Percentiles rank a stretch among this genome's conserved stretches.
Conservation (phyloP, 2,888 invertebrate genomes). For the Cotesia congregata region DNA sequence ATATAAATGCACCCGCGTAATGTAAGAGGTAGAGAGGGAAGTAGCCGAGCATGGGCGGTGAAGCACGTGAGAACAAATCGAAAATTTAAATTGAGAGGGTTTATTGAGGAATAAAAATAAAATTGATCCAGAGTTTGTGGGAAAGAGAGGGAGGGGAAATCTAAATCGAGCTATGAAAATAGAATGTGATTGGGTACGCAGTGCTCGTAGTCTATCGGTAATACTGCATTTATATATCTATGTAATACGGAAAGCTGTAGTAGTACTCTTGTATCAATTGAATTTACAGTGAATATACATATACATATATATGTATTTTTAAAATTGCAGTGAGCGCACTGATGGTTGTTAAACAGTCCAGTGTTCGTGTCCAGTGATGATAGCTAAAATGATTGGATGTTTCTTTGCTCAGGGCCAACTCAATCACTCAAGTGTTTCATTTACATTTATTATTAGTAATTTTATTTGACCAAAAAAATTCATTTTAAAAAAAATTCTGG, state of each 20-base stretch:
- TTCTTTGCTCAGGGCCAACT: slow-evolving; percentile 3
- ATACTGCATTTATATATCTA: not conserved
- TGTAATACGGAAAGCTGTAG: not conserved
- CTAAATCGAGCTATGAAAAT: slow-evolving; percentile 34
- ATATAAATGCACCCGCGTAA: not conserved
- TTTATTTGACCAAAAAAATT: too few species aligned
- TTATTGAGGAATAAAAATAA: not conserved
- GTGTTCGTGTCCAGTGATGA: slow-evolving; percentile 19
- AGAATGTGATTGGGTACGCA: slow-evolving; percentile 35
- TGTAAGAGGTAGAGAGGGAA: not conserved
- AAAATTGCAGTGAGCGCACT: slow-evolving; percentile 4
- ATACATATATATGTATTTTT: not conserved
- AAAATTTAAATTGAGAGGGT: slow-evolving; percentile 15
- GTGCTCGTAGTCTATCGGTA: not conserved
- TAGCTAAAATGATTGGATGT: slow-evolving; percentile 29
- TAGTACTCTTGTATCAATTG: slow-evolving; percentile 11
- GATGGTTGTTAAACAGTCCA: slow-evolving; percentile 34
- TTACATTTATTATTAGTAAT: too few species aligned
- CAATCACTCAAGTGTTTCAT: not conserved
- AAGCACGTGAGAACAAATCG: slow-evolving; percentile 1
- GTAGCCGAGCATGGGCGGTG: not conserved
- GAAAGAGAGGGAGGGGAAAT: slow-evolving; percentile 22
- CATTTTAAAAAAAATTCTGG: not conserved
- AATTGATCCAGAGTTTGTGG: not conserved
- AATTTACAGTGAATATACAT: not conserved